Percentiles rank a stretch among this genome's conserved stretches.
Evolutionary conservation across 2,888 invertebrate genomes (phyloP).

Genomic region (Neoitamus cyanurus): DNA sequence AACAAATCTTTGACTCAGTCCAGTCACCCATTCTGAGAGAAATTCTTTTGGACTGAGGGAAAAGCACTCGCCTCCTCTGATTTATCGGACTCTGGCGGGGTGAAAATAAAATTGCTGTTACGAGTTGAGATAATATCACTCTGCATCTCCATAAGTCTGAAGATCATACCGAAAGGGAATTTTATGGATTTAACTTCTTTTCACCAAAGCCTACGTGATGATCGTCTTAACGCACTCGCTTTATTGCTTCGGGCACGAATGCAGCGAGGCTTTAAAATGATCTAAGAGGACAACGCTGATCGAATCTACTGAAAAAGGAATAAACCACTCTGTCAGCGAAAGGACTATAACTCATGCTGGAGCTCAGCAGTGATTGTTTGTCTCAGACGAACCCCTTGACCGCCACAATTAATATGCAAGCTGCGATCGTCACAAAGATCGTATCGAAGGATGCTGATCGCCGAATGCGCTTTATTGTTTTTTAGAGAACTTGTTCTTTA

Average conservation of each 20-base stretch:
- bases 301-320: not conserved
- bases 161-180: not conserved
- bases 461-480: not conserved
- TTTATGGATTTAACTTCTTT: slow-evolving; percentile 5
- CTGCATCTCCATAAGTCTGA: not conserved
- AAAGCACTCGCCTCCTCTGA: not conserved
- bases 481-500: not conserved
- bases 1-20: not conserved
- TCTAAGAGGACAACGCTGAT: not conserved
- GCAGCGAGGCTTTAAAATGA: not conserved
- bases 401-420: not conserved
- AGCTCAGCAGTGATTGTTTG: not conserved
- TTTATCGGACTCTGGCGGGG: not conserved
- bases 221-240: not conserved
- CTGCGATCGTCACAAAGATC: not conserved
- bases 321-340: not conserved
- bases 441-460: not conserved
- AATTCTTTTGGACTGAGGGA: not conserved
- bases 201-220: slow-evolving; percentile 1
- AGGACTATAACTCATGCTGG: not conserved
- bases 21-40: not conserved
- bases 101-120: not conserved
- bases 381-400: not conserved
- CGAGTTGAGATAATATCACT: not conserved
- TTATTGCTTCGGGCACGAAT: not conserved